Evolutionary conservation across 2,113 vertebrate genomes (phyloP).

Genomic region (Taurulus bubalis): DNA sequence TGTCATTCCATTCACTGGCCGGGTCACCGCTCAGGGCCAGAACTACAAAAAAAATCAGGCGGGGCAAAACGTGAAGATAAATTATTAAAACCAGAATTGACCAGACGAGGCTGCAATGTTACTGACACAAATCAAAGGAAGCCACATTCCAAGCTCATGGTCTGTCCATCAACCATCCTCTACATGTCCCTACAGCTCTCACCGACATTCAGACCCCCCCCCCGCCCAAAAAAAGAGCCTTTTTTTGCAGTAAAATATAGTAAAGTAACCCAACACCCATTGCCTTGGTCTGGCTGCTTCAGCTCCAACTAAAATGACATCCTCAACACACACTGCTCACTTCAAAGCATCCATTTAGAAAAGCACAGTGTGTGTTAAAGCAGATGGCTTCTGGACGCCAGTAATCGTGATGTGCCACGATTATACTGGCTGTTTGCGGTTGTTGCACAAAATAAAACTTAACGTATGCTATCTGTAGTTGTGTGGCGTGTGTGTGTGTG

Average conservation of each 20-base stretch:
- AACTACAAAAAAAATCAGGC: not conserved
- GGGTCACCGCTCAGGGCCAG: not conserved
- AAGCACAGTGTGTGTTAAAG: not conserved
- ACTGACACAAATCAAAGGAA: not conserved
- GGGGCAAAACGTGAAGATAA: slow-evolving; percentile 6
- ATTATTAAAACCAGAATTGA: slow-evolving; percentile 14
- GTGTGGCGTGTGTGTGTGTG: not conserved
- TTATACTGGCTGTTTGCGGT: not conserved
- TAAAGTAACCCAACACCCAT: not conserved
- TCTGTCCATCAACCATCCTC: no score
- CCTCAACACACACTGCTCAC: not conserved
- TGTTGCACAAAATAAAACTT: not conserved
- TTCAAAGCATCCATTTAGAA: not conserved
- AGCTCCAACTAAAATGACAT: not conserved
- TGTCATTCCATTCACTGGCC: slow-evolving; percentile 2
- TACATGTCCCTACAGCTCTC: not conserved
- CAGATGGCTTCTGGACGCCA: not conserved
- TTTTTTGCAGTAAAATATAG: slow-evolving; percentile 1
- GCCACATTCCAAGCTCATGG: not conserved
- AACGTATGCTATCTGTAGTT: not conserved
- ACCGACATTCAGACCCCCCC: no score
- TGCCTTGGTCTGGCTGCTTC: not conserved
- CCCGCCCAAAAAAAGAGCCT: not conserved
- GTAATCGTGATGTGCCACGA: not conserved
- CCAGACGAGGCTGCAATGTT: not conserved